phyloP scores from a whole-genome alignment of 2,113 vertebrate genomes.

The Aegypius monachus region DNA sequence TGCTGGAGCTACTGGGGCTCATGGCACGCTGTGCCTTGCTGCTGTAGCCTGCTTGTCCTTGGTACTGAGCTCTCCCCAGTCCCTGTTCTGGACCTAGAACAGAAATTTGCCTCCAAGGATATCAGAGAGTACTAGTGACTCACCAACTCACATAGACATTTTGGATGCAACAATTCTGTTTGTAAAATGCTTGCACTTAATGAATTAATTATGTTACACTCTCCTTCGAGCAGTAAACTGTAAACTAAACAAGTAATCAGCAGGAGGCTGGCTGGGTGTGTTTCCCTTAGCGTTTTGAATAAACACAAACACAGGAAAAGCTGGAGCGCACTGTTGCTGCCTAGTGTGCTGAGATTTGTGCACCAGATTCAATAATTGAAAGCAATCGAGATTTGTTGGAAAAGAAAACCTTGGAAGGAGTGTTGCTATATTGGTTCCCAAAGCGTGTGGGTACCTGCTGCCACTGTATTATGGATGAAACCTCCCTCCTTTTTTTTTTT shows the following conservation, averaged over 20 bases:
- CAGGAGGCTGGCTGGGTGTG: neutral
- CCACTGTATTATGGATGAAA: neutral
- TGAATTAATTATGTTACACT: conserved; percentile 6
- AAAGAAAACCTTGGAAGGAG: neutral
- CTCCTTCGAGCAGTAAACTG: neutral
- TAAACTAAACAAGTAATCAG: neutral
- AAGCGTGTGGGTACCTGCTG: neutral
- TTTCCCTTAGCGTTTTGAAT: neutral
- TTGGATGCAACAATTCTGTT: neutral
- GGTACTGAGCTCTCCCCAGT: neutral
- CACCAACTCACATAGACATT: neutral
- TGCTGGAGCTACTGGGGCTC: neutral
- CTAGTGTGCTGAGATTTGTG: neutral
- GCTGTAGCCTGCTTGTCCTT: neutral
- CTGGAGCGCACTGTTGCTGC: neutral
- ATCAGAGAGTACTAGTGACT: neutral
- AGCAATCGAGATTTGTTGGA: neutral
- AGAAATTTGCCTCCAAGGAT: neutral
- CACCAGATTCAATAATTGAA: neutral
- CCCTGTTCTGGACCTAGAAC: neutral
- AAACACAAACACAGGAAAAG: neutral
- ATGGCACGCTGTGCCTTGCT: neutral
- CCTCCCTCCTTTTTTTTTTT: too few relatives aligned
- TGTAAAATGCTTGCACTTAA: neutral
- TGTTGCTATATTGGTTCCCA: neutral